Evolutionary conservation across 2,888 invertebrate species (phyloP), one percentile per base, ranked within the genome.

Genomic region (Tigriopus californicus): DNA sequence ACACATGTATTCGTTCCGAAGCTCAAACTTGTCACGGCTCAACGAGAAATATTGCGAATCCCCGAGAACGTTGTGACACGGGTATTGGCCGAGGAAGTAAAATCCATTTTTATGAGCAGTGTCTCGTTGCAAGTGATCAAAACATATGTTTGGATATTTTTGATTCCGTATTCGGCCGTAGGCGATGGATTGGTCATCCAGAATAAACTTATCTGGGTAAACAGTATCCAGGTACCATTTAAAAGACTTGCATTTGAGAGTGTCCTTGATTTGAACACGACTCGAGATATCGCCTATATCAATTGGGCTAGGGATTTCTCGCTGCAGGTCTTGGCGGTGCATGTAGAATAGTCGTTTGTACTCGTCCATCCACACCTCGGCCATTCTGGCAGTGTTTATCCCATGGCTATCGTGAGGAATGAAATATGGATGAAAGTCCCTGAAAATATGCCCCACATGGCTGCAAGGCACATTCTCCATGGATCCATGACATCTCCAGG

Each of bases 321-420:
- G 80, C 72, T 80, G 75, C 13, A 86, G 73, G 67, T 87, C 86
- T 1, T 80, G 80, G 46, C 91, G 79, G 71, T 92, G 83, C 67
- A 85, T 74, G 68, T 89, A 94, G 74, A 90, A 95, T 60, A 94
- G 76, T 62, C 90, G 78, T 55, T 90, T 88, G 69, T 91, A 97
- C 53, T 88, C 88, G 69, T 97, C 95, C 95, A 95, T 94, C 95
- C 95, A 95, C 6, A 92, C 92, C 58, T 89, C 82, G 0, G 89
- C 94, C 73, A 94, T 78, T 44, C 97, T 79, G 42, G 90, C 92
- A 0, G 94, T 94, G 73, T 97, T 97, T 61, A 92, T 84, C 65
- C 92, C 95, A 72, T 95, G 95, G 0, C 94, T 92, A 71, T 95
- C 77, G 65, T 86, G 82, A 1, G 91, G 91, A 71, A 92, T 84